Percentiles rank a stretch among this genome's conserved stretches.
Evolutionary conservation across 2,888 invertebrate genomes (phyloP).

Genomic region (Ormyrus rosae): DNA sequence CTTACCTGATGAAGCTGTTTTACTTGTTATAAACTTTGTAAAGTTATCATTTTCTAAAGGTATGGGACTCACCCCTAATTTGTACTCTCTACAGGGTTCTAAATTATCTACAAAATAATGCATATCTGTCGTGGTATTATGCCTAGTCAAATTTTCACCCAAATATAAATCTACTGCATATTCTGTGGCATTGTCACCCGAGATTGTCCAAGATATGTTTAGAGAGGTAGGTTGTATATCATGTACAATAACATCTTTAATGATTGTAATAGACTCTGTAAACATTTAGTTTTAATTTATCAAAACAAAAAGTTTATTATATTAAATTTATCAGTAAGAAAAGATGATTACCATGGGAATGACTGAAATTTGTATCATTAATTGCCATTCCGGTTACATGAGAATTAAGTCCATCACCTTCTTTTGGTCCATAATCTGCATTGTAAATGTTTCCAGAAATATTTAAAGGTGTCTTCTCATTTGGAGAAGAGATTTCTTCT

Average conservation of each 20-base stretch:
- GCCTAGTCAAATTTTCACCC: not conserved
- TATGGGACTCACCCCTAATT: conserved; percentile 57
- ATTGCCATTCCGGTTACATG: conserved; percentile 8
- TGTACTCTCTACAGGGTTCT: conserved; percentile 61
- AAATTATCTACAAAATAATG: conserved; percentile 57
- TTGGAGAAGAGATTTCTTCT: not conserved
- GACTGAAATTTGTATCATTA: conserved; percentile 1
- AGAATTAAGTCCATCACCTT: conserved; percentile 15
- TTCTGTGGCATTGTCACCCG: conserved; percentile 18
- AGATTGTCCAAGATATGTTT: conserved; percentile 46
- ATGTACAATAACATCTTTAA: conserved; percentile 21
- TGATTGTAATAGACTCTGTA: conserved; percentile 12
- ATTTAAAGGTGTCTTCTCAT: conserved; percentile 6
- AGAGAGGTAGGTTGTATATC: conserved; percentile 17
- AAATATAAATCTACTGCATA: conserved; percentile 29
- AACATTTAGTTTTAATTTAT: not conserved
- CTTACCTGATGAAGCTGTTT: conserved; percentile 65
- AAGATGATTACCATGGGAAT: conserved; percentile 5
- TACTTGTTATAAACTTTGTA: conserved; percentile 46
- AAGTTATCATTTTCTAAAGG: conserved; percentile 43
- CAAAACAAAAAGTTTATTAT: no score
- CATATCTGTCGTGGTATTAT: not conserved
- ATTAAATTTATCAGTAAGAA: not conserved
- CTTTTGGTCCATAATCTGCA: conserved; percentile 1
- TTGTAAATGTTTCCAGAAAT: not conserved